Base-by-base conservation (phyloP, 1,140 invertebrate genomes). In the Saccostrea cuccullata region DNA sequence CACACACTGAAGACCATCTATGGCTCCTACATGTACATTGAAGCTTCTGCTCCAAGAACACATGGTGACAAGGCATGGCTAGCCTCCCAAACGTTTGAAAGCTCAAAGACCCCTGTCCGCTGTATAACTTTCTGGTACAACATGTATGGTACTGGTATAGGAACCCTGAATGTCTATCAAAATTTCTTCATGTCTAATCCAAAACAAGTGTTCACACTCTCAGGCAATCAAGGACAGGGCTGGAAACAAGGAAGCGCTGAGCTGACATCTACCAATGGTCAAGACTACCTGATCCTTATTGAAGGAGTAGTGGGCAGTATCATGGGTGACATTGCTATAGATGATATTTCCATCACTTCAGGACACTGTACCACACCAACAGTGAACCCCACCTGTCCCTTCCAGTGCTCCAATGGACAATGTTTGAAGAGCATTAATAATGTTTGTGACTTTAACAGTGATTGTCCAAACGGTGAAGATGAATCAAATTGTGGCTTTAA, bases 91-190 rank as follows among this genome's bases (percentile, higher is more conserved):
- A 83, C 84, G 5, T 92, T 93, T 67, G 30, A 30, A 12, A 77
- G 36, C n/a, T 82, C 86, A 58, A 91, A 89, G 86, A 82, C 84
- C 17, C 90, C 89, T 20, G 84, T 87, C 12, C 88, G 92, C 23
- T 95, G 94, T 89, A 82, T 95, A 13, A 90, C 87, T 12, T 97
- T 98, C 92, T 98, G 96, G 95, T 96, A 95, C 92, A 97, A 97
- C 91, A 98, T 98, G 97, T 97, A 96, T 92, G 97, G 97, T 15
- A 23, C 15, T n/a, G 84, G 86, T 20, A 91, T 93, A 88, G 94
- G 92, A 23, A 89, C 86, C 58, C 89, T 94, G 0, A 92, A 93
- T 88, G 86, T 94, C 12, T 90, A 91, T 23, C 87, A 87, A 4
- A 88, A 73, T 86, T 85, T 84, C 20, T 87, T 55, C 55, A 82